phyloP scores from a whole-genome alignment of 2,888 invertebrate species.

The Pammene fasciana region DNA sequence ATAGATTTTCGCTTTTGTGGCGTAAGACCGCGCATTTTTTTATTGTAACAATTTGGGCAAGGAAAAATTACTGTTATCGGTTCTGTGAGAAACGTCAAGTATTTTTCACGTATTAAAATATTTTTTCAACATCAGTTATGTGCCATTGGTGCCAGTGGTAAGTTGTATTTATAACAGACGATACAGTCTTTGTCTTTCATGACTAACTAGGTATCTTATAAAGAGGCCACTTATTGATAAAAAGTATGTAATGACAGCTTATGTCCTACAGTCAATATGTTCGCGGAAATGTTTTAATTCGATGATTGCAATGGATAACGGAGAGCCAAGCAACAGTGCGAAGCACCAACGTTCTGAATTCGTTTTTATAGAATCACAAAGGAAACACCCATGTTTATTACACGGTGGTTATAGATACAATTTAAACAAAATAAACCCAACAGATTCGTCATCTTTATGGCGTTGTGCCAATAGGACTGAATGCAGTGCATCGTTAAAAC shows the following conservation, averaged over 20 bases:
- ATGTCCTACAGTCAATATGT: background rate
- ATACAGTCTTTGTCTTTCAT: too few species aligned
- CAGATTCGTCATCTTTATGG: background rate
- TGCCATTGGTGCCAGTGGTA: too few species aligned
- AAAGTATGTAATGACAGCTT: constrained; percentile 3
- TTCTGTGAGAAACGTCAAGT: too few species aligned
- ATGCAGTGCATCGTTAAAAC: constrained; percentile 6
- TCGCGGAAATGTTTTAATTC: constrained; percentile 2
- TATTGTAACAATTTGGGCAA: too few species aligned
- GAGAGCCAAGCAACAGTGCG: constrained; percentile 5
- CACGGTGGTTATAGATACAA: background rate
- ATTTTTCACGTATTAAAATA: too few species aligned
- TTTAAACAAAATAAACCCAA: constrained; percentile 7
- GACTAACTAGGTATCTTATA: too few species aligned
- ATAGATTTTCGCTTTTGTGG: too few species aligned
- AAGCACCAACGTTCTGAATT: constrained; percentile 2
- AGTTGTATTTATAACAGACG: too few species aligned
- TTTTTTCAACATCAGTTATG: too few species aligned
- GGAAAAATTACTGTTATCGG: too few species aligned
- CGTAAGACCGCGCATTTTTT: too few species aligned
- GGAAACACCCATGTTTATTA: constrained; percentile 1
- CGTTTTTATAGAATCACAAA: constrained; percentile 8
- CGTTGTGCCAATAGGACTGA: constrained; percentile 3
- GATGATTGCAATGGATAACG: constrained; percentile 1
- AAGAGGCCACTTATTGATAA: too few species aligned